Evolutionary conservation across 2,797 vertebrate genomes (phyloP), one percentile per base, ranked within the genome.

Genomic region (Necrosyrtes monachus): DNA sequence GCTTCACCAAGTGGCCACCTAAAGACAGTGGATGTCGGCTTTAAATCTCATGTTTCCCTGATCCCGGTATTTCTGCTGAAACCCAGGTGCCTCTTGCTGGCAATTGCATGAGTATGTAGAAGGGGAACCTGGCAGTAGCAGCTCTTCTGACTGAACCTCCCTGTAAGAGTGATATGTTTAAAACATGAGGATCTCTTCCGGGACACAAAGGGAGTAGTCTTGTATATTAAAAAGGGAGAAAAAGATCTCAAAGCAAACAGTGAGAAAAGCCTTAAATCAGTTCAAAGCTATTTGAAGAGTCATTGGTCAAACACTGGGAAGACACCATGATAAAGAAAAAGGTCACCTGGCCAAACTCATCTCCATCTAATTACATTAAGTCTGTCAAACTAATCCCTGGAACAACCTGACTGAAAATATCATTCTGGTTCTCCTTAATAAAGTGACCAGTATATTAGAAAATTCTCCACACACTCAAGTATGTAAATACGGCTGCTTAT

Each of bases 261-360:
- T 31, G 46, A 88, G 50, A 59, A 85, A 88, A 92, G 23, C 46
- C 46, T 72, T 77, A 86, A 80, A 68, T 92, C 22, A 13, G 45
- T 75, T 94, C 48, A 62, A 81, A 90, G 17, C 45, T 77, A 3
- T 78, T 75, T 84, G 46, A 88, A 90, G 39, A 74, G 33, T 72
- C 53, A 23, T 64, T 80, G 62, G 53, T 74, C 75, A 94, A 92
- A 91, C 62, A 54, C 37, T 19, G 31, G 56, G 68, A 90, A 91
- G 60, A 65, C 62, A 84, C 37, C n/a, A 54, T 13, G 50, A 68
- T 50, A 85, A 94, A 95, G 79, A 43, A 94, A 89, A 92, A 75
- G 57, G 85, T 95, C 79, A 73, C 24, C 1, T 13, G 69, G 72
- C 73, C 94, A 92, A 85, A 83, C 41, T 77, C n/a, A 57, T 90